Evolutionary conservation across 2,888 invertebrate genomes (phyloP).

Genomic region (Drosophila lacicola): DNA sequence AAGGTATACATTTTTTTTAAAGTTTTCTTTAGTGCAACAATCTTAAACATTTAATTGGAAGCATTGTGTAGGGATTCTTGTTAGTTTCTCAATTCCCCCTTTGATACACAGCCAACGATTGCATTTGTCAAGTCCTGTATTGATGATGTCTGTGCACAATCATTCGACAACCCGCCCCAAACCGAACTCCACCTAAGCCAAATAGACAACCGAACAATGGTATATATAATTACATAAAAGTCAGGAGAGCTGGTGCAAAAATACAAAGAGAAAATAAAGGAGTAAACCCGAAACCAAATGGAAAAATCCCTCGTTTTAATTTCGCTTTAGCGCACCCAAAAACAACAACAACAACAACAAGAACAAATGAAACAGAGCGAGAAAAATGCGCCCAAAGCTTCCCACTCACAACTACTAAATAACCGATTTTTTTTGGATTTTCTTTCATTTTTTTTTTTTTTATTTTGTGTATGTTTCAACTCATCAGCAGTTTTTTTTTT

Average conservation of each 20-base stretch:
- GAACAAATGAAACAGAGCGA: slow-evolving; percentile 47
- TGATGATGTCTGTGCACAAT: slow-evolving; percentile 17
- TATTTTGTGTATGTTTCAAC: slow-evolving; percentile 62
- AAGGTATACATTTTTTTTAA: background rate
- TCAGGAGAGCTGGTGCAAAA: slow-evolving; percentile 56
- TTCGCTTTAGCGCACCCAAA: slow-evolving; percentile 65
- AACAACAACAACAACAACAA: slow-evolving; percentile 28
- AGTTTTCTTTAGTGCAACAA: background rate
- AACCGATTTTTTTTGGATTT: slow-evolving; percentile 43
- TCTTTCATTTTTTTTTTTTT: slow-evolving; percentile 1
- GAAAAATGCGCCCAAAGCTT: slow-evolving; percentile 39
- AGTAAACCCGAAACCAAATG: slow-evolving; percentile 42
- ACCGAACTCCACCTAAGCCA: background rate
- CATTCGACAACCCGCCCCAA: no score
- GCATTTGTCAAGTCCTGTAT: slow-evolving; percentile 31
- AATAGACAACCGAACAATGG: slow-evolving; percentile 59
- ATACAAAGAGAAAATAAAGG: slow-evolving; percentile 7
- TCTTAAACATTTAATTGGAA: slow-evolving; percentile 2
- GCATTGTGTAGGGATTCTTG: slow-evolving; percentile 1
- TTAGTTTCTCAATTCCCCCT: slow-evolving; percentile 2
- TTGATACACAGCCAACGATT: slow-evolving; percentile 8
- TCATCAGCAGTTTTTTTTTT: slow-evolving; percentile 70
- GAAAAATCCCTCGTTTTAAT: slow-evolving; percentile 75
- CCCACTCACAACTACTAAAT: slow-evolving; percentile 56
- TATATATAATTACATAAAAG: slow-evolving; percentile 79